Evolutionary conservation across 2,797 vertebrate genomes (phyloP).

Genomic region (Sorex maritimensis): DNA sequence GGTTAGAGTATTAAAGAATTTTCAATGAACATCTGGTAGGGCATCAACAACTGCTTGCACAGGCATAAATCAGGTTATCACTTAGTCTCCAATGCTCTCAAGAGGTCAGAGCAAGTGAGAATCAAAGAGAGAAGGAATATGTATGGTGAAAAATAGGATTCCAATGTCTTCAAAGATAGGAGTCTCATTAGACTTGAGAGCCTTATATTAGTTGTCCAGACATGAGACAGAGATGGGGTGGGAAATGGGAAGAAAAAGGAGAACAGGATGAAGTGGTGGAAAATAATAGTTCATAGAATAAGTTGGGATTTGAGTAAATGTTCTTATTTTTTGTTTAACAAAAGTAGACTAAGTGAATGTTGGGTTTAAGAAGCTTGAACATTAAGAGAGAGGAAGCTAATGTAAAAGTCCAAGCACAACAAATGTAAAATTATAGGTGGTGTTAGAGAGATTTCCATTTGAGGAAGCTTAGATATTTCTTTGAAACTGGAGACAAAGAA

Average conservation of each 20-base stretch:
- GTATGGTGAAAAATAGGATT: constrained; percentile 4
- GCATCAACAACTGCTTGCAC: neutral
- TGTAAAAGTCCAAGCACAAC: constrained; percentile 3
- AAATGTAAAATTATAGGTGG: neutral
- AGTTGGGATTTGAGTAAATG: constrained; percentile 7
- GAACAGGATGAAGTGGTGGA: neutral
- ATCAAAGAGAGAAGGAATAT: neutral
- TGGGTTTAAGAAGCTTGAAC: constrained; percentile 40
- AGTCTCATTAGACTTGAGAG: neutral
- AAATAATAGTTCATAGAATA: neutral
- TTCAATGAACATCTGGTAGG: neutral
- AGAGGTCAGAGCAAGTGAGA: neutral
- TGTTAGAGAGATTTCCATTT: constrained; percentile 20
- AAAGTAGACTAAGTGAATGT: neutral
- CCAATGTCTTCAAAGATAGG: neutral
- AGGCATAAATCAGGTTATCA: neutral
- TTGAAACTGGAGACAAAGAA: neutral
- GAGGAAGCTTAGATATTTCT: neutral
- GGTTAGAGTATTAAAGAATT: neutral
- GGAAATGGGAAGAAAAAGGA: neutral
- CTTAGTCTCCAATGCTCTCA: neutral
- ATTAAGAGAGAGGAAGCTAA: neutral
- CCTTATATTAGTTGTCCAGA: neutral
- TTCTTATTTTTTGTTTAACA: neutral
- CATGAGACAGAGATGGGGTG: neutral